phyloP scores from a whole-genome alignment of 2,888 invertebrate species.

The Xestia xanthographa region DNA sequence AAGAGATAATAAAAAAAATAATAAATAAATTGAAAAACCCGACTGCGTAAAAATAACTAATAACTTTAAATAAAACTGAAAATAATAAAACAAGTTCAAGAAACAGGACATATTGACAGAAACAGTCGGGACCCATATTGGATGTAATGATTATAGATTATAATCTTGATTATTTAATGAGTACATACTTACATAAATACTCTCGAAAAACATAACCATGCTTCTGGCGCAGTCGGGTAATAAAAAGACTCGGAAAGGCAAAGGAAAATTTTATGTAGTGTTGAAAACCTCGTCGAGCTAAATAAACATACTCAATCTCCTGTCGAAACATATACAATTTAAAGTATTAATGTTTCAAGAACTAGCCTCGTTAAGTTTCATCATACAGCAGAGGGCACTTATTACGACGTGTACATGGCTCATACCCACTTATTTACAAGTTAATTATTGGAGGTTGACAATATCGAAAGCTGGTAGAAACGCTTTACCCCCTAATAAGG shows the following conservation, averaged over 20 bases:
- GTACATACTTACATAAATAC: too few species aligned
- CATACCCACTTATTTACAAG: constrained; percentile 68
- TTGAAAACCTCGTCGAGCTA: constrained; percentile 23
- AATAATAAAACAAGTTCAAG: too few species aligned
- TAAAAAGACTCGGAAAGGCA: background rate
- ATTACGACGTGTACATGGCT: constrained; percentile 57
- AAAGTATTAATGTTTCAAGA: constrained; percentile 58
- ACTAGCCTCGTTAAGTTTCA: constrained; percentile 60
- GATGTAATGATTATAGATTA: too few species aligned
- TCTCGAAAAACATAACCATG: too few species aligned
- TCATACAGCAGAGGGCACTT: constrained; percentile 56
- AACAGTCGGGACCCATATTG: too few species aligned
- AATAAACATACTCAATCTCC: constrained; percentile 49
- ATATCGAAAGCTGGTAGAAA: constrained; percentile 71
- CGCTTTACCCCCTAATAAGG: constrained; percentile 72
- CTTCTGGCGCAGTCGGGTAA: too few species aligned
- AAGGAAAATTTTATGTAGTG: background rate
- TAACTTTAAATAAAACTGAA: too few species aligned
- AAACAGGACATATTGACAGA: too few species aligned
- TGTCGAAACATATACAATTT: constrained; percentile 54
- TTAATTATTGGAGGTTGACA: constrained; percentile 71
- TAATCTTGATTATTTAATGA: too few species aligned
- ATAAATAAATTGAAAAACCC: too few species aligned
- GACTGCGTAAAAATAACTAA: too few species aligned
- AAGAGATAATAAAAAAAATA: too few species aligned